Percentiles rank a stretch among this genome's conserved stretches.
Evolutionary conservation across 2,888 invertebrate genomes (phyloP).

Genomic region (Acronicta psi): DNA sequence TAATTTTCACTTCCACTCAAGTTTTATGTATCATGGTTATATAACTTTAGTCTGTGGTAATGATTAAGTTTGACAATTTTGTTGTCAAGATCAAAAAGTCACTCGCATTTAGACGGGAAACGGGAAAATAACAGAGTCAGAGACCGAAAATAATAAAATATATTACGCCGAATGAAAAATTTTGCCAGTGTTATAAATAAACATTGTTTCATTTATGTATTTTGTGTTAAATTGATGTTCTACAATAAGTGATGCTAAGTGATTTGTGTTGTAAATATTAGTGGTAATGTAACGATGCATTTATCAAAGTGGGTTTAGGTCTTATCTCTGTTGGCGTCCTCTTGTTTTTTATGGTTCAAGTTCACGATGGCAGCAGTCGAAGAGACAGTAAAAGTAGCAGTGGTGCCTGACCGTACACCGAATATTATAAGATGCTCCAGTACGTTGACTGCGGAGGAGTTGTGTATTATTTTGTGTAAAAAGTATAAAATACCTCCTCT

Average conservation of each 20-base stretch:
- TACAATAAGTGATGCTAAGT: slow-evolving; percentile 53
- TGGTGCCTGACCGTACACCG: slow-evolving; percentile 78
- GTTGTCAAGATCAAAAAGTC: slow-evolving; percentile 15
- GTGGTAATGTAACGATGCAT: slow-evolving; percentile 56
- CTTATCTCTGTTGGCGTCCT: slow-evolving; percentile 77
- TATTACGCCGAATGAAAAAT: slow-evolving; percentile 52
- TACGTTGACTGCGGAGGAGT: slow-evolving; percentile 90
- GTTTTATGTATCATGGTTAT: too few relatives aligned
- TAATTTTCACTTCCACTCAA: too few relatives aligned
- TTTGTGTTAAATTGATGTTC: slow-evolving; percentile 19
- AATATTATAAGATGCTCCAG: slow-evolving; percentile 81
- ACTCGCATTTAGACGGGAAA: slow-evolving; percentile 27
- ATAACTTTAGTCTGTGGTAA: neutral
- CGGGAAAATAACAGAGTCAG: slow-evolving; percentile 50
- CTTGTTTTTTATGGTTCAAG: slow-evolving; percentile 77
- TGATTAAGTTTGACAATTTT: too few relatives aligned
- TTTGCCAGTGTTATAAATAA: slow-evolving; percentile 57
- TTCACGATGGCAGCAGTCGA: slow-evolving; percentile 82
- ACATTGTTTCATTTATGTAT: slow-evolving; percentile 48
- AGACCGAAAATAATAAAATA: slow-evolving; percentile 47
- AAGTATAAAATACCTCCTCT: slow-evolving; percentile 93
- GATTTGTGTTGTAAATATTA: slow-evolving; percentile 54
- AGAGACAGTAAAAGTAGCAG: slow-evolving; percentile 82
- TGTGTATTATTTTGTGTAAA: slow-evolving; percentile 92
- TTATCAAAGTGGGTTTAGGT: slow-evolving; percentile 67